Evolutionary conservation across 2,113 vertebrate genomes (phyloP).

Genomic region (Vanacampus margaritifer): DNA sequence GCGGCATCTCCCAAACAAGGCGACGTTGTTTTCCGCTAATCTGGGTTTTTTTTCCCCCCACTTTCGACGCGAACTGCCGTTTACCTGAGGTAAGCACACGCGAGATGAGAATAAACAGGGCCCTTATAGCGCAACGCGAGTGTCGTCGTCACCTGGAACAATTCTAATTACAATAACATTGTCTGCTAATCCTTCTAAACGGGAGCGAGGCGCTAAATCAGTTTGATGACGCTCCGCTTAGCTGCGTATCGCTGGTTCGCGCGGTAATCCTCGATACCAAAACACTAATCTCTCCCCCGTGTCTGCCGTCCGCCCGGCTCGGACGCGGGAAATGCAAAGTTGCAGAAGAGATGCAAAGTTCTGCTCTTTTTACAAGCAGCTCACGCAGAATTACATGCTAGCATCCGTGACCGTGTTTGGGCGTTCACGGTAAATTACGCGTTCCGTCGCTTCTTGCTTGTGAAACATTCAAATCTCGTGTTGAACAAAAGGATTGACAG

Average conservation of each 20-base stretch:
- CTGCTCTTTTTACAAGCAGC: conserved; percentile 24
- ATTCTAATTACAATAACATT: conserved; percentile 67
- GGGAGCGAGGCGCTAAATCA: conserved; percentile 57
- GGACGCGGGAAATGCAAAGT: conserved; percentile 21
- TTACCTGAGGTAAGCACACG: not conserved
- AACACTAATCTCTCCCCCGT: conserved; percentile 52
- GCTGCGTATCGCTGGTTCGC: conserved; percentile 54
- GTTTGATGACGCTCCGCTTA: conserved; percentile 57
- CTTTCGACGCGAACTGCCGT: not conserved
- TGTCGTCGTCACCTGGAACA: conserved; percentile 51
- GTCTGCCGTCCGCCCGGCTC: conserved; percentile 6
- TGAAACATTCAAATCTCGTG: conserved; percentile 36
- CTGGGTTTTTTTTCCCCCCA: not conserved
- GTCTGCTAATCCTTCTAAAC: conserved; percentile 70
- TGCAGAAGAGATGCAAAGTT: conserved; percentile 4
- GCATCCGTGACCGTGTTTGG: conserved; percentile 22
- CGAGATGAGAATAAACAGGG: not conserved
- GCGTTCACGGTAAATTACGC: conserved; percentile 30
- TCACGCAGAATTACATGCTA: conserved; percentile 27
- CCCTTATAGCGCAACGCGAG: conserved; percentile 6
- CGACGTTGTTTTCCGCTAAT: not conserved
- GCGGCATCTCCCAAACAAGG: not conserved
- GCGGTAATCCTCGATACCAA: conserved; percentile 62
- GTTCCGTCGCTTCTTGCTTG: conserved; percentile 12
- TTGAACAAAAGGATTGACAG: conserved; percentile 48